Percentiles rank a stretch among this genome's conserved stretches.
Conservation (phyloP, 2,888 invertebrate genomes). For the Pachydiplax longipennis region DNA sequence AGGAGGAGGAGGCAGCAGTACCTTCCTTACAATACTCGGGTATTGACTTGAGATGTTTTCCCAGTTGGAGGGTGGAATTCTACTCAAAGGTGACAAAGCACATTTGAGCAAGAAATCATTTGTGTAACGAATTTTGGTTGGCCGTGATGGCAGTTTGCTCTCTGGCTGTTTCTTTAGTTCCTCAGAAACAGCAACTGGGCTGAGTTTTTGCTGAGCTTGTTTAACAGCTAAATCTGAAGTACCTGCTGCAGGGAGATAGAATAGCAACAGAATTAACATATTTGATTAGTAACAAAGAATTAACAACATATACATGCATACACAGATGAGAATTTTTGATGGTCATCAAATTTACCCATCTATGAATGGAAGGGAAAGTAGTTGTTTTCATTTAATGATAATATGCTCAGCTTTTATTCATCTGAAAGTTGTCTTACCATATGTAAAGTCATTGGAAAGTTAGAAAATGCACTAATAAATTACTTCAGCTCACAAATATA, state of each 20-base stretch:
- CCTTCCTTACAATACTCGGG: conserved; percentile 65
- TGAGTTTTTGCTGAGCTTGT: conserved; percentile 4
- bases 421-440: too few relatives aligned
- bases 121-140: conserved; percentile 48
- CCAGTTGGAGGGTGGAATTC: conserved; percentile 64
- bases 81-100: conserved; percentile 65
- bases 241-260: conserved; percentile 3
- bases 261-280: background rate
- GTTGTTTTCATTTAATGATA: too few relatives aligned
- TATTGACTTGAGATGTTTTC: conserved; percentile 63
- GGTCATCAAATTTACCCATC: background rate
- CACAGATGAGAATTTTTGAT: background rate
- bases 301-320: too few relatives aligned
- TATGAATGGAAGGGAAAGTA: too few relatives aligned
- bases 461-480: too few relatives aligned
- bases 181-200: background rate
- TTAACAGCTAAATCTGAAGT: conserved; percentile 6
- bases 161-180: conserved; percentile 43
- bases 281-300: too few relatives aligned
- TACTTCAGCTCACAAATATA: too few relatives aligned
- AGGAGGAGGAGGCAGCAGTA: conserved; percentile 51
- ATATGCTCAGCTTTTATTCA: too few relatives aligned
- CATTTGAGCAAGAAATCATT: conserved; percentile 60
- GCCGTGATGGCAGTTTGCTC: background rate
- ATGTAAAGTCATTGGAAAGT: too few relatives aligned